Percentiles rank a stretch among this genome's conserved stretches.
Evolutionary conservation across 2,888 invertebrate species (phyloP).

Genomic region (Cataglyphis rosenhaueri): DNA sequence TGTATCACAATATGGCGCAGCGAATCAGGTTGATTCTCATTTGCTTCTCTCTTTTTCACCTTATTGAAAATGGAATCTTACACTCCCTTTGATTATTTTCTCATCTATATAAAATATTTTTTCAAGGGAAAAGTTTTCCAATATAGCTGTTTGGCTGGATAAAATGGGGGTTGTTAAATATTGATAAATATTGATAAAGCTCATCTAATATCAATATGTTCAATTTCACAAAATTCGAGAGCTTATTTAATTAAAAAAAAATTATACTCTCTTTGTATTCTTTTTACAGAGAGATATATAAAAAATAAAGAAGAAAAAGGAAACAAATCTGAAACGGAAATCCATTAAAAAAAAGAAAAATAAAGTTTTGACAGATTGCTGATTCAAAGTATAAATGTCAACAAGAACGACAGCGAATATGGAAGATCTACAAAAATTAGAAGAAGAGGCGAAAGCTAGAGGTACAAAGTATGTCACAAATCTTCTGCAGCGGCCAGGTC

Average conservation of each 20-base stretch:
- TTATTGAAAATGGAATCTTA: background rate
- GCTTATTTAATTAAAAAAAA: background rate
- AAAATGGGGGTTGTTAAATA: background rate
- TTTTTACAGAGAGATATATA: background rate
- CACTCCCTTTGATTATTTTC: background rate
- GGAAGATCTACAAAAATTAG: constrained; percentile 87
- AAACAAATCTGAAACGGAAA: background rate
- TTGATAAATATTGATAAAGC: background rate
- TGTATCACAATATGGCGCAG: background rate
- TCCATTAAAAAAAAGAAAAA: background rate
- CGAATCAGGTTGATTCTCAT: background rate
- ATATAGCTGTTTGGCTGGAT: background rate
- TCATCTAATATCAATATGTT: no score
- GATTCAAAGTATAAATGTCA: background rate
- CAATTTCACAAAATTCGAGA: background rate
- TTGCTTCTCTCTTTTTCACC: no score
- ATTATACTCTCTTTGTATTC: background rate
- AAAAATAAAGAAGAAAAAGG: background rate
- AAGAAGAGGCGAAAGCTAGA: constrained; percentile 91
- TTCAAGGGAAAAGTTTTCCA: background rate
- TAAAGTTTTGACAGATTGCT: background rate
- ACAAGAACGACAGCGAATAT: constrained; percentile 62
- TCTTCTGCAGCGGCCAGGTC: constrained; percentile 97
- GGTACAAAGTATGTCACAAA: constrained; percentile 95
- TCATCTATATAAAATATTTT: background rate